Base-by-base conservation (phyloP, 2,113 vertebrate species). In the Rissa tridactyla region DNA sequence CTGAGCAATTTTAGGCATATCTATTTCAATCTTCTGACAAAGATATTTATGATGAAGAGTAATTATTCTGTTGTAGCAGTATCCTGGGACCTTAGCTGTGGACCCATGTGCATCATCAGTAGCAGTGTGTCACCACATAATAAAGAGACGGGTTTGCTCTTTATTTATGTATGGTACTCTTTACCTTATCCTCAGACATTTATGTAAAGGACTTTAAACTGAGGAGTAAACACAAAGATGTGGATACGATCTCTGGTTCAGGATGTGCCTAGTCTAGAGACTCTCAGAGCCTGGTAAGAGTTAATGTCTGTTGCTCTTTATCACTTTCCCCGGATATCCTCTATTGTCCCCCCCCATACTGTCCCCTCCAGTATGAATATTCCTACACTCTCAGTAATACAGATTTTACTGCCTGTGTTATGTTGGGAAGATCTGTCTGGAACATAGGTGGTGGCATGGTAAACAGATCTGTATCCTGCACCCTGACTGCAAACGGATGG, bases 111-210 rank as follows among this genome's bases (percentile, higher is more conserved):
- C 84, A 61, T 19, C 84, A 82, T 42, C 84, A 87, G 47, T 26
- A 91, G 70, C 70, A 61, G 78, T 29, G 49, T 91, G 78, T 42
- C 82, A 49, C 88, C 77, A 90, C 62, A 93, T 93, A 94, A 90
- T 73, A 44, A 96, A 92, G 57, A 91, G 82, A 57, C 44, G 91
- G 19, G 30, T 70, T 94, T 49, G 44, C 54, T 93, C 36, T 95
- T 94, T 82, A 82, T 96, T 94, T 94, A 82, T 80, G 62, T 42
- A n/a, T 49, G 18, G 20, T 69, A 71, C 70, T 95, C 78, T 91
- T 88, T 69, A 65, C 81, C n/a, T 89, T 75, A 58, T 32, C 84
- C 81, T 85, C 75, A 90, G 57, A 85, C 36, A 72, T 51, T 68
- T 71, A 61, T 7, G 2, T 17, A 57, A 61, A 87, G 44, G 57